phyloP scores from a whole-genome alignment of 2,797 vertebrate genomes.

The Lacerta agilis region DNA sequence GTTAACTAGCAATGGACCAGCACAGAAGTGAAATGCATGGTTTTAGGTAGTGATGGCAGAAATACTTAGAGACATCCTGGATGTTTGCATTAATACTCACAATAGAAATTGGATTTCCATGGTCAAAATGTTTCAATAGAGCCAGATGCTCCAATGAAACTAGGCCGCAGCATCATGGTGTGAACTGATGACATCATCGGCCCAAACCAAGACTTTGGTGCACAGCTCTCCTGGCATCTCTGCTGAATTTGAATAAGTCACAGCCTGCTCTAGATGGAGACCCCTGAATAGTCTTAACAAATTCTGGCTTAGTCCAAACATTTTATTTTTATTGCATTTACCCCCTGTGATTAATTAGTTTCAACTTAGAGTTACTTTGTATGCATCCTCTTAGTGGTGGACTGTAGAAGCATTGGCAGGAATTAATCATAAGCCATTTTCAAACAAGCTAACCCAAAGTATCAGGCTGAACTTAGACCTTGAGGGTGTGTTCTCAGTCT shows the following conservation, averaged over 20 bases:
- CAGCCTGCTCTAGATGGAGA: neutral
- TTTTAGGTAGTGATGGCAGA: neutral
- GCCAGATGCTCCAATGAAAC: neutral
- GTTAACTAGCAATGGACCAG: neutral
- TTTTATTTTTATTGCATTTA: neutral
- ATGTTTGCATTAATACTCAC: neutral
- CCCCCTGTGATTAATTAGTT: neutral
- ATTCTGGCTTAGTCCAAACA: neutral
- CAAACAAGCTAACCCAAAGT: neutral
- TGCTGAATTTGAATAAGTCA: neutral
- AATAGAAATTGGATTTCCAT: neutral
- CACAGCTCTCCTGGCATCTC: neutral
- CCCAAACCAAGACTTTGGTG: neutral
- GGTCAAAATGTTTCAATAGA: neutral
- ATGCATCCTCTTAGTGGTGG: neutral
- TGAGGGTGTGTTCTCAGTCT: neutral
- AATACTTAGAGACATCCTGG: neutral
- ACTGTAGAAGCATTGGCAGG: neutral
- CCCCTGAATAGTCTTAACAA: neutral
- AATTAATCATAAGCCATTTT: neutral
- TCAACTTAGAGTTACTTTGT: neutral
- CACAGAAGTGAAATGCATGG: neutral
- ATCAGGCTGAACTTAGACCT: neutral
- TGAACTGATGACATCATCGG: neutral
- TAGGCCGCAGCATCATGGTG: neutral